These are phyloP conservation scores for Metaphire vulgaris DNA, from an alignment of 1,140 invertebrate genomes.

Conservation along the genomic window DNA sequence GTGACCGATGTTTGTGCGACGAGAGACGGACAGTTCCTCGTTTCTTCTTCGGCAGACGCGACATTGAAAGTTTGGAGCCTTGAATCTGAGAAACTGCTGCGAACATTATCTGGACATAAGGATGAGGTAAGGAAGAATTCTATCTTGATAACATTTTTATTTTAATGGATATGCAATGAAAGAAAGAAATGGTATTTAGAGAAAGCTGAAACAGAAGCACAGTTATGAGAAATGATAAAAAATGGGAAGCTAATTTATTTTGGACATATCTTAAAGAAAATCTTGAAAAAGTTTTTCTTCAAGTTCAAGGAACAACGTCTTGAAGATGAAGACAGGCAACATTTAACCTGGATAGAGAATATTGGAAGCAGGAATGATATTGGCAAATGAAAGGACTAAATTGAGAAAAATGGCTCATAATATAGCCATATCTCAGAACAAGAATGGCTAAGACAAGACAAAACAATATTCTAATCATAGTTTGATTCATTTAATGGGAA, in stretches of 20 bases:
- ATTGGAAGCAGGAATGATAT: too few species aligned
- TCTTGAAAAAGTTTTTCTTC: background rate
- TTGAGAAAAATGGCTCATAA: too few species aligned
- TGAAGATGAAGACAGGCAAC: too few species aligned
- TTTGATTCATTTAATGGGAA: too few species aligned
- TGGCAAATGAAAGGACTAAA: too few species aligned
- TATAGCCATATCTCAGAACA: too few species aligned
- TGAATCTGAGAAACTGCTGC: conserved; percentile 42
- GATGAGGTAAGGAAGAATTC: conserved; percentile 45
- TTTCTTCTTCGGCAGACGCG: conserved; percentile 48
- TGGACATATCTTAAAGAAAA: background rate
- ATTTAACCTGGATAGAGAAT: too few species aligned
- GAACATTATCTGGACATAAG: conserved; percentile 44
- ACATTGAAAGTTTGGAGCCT: conserved; percentile 50
- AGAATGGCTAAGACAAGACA: too few species aligned
- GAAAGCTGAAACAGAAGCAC: too few species aligned
- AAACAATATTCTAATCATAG: too few species aligned
- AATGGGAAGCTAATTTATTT: background rate
- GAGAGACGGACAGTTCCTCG: conserved; percentile 44
- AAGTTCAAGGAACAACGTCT: background rate
- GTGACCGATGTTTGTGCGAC: conserved; percentile 47
- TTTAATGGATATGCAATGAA: background rate
- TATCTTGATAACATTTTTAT: background rate
- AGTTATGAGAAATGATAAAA: background rate
- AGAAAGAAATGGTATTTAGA: background rate